These are phyloP conservation scores for Clarias platycephalus DNA, from an alignment of 2,797 vertebrate genomes.

Conservation along the genomic window DNA sequence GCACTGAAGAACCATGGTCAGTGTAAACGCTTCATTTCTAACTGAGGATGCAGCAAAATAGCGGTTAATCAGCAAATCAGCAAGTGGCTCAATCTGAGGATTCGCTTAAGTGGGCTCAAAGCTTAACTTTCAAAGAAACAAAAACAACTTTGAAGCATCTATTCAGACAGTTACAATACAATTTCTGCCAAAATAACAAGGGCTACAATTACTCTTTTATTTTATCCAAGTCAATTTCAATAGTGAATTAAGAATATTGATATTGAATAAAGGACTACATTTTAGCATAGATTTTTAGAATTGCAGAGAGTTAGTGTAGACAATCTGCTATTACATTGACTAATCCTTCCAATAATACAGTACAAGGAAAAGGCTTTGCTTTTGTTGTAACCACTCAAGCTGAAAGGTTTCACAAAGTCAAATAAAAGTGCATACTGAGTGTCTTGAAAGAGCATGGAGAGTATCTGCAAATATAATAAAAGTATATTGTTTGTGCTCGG, in stretches of 20 bases:
- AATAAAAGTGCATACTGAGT: constrained; percentile 6
- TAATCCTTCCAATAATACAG: constrained; percentile 29
- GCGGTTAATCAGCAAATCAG: neutral
- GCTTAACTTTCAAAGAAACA: neutral
- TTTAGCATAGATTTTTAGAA: neutral
- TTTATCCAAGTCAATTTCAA: neutral
- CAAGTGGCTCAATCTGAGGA: constrained; percentile 7
- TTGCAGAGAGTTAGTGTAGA: constrained; percentile 1
- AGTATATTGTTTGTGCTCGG: constrained; percentile 22
- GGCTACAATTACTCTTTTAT: neutral
- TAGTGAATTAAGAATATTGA: neutral
- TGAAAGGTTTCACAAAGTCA: constrained; percentile 20
- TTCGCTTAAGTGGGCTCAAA: neutral
- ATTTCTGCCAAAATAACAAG: neutral
- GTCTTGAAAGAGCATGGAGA: constrained; percentile 1
- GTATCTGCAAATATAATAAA: constrained; percentile 36
- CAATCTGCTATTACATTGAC: constrained; percentile 12
- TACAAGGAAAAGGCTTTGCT: constrained; percentile 18
- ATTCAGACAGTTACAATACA: neutral
- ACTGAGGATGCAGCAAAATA: neutral
- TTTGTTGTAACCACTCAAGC: constrained; percentile 21
- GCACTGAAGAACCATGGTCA: neutral
- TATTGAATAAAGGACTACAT: neutral
- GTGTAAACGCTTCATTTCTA: neutral
- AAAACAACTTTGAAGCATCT: neutral